Evolutionary conservation across 2,797 vertebrate genomes (phyloP).

Genomic region (Margarornis squamiger): DNA sequence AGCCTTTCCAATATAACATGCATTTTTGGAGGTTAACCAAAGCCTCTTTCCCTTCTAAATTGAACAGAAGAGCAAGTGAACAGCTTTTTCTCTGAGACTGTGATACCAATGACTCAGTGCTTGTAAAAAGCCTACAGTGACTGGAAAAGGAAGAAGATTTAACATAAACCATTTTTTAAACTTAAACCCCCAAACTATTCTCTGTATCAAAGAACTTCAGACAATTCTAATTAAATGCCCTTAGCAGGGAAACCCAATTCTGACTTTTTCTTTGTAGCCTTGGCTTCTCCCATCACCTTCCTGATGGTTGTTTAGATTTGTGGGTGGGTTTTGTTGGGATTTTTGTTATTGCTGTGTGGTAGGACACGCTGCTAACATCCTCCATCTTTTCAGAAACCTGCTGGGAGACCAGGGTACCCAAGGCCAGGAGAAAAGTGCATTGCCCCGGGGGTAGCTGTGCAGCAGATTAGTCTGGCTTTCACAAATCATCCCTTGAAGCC

Average conservation of each 20-base stretch:
- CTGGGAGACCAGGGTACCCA: rapidly evolving
- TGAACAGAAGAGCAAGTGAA: not conserved
- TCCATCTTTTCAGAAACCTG: not conserved
- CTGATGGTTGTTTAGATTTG: not conserved
- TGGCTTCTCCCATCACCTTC: not conserved
- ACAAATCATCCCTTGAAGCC: not conserved
- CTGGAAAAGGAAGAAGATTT: not conserved
- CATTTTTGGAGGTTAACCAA: not conserved
- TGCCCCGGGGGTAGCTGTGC: rapidly evolving
- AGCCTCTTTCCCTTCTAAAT: not conserved
- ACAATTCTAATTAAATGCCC: not conserved
- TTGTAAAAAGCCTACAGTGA: not conserved
- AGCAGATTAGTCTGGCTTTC: not conserved
- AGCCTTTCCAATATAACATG: not conserved
- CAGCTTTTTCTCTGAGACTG: not conserved
- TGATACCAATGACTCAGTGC: not conserved
- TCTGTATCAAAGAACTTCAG: not conserved
- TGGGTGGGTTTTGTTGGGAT: not conserved
- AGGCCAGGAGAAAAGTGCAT: not conserved
- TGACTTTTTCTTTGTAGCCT: not conserved
- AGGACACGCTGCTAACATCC: not conserved
- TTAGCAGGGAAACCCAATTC: not conserved
- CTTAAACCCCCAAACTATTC: not conserved
- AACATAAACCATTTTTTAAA: not conserved
- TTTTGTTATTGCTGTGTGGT: not conserved